phyloP scores from a whole-genome alignment of 2,797 vertebrate species.

The Neosilurus hyrtlii region DNA sequence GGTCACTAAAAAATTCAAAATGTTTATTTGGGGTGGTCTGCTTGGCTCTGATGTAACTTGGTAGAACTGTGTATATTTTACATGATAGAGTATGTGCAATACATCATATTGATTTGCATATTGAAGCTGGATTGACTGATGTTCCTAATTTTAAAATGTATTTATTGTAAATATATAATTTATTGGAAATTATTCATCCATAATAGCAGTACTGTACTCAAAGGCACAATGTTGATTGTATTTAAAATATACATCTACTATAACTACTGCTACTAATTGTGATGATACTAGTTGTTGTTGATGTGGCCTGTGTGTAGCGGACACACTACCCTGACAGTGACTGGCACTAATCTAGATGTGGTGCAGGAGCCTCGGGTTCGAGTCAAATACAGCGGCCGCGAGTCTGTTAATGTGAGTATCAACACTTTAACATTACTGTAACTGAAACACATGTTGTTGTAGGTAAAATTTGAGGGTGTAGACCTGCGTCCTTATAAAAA shows the following conservation, averaged over 20 bases:
- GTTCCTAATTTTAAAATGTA: not conserved
- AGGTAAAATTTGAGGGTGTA: too few species aligned
- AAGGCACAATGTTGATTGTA: not conserved
- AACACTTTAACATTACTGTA: not conserved
- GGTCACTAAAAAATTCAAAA: not conserved
- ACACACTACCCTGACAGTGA: conserved; percentile 87
- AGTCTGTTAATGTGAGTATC: conserved; percentile 90
- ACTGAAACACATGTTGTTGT: not conserved
- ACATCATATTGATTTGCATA: not conserved
- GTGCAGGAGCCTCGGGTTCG: conserved; percentile 91
- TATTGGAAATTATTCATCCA: not conserved
- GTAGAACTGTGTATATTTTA: not conserved
- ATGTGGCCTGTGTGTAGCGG: conserved; percentile 69
- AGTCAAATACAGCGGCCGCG: conserved; percentile 87
- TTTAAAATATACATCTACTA: not conserved
- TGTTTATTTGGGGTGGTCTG: too few species aligned
- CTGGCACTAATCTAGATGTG: conserved; percentile 90
- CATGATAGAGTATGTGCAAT: not conserved
- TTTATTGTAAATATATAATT: not conserved
- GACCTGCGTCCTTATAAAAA: too few species aligned
- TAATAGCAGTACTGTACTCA: not conserved
- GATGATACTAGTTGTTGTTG: not conserved
- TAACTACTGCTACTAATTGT: not conserved
- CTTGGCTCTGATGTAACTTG: not conserved
- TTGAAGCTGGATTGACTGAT: not conserved